Percentiles rank a stretch among this genome's conserved stretches.
These are phyloP conservation scores for Drosophila setifemur DNA, from an alignment of 1,140 invertebrate species.

Conservation along the genomic window DNA sequence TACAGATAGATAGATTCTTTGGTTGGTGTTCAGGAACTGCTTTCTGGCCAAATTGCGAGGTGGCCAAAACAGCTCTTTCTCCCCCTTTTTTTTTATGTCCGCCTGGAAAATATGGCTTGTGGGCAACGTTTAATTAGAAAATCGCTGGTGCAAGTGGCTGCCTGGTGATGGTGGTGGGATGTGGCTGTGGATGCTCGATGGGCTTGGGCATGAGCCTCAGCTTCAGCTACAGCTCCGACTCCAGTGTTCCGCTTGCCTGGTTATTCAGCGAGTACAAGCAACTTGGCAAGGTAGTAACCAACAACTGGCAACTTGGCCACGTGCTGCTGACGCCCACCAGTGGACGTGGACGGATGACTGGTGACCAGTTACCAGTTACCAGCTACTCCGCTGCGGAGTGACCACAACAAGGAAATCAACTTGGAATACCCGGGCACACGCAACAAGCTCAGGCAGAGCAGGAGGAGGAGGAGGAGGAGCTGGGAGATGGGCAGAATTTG, in stretches of 20 bases:
- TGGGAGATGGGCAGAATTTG: slow-evolving; percentile 4
- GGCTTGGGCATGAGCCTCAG: slow-evolving; percentile 18
- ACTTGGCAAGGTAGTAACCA: no score
- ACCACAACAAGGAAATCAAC: slow-evolving; percentile 52
- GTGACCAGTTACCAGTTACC: slow-evolving; percentile 6
- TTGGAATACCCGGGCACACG: slow-evolving; percentile 20
- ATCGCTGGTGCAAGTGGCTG: slow-evolving; percentile 41
- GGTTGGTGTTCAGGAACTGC: slow-evolving; percentile 7
- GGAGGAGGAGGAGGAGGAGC: neutral
- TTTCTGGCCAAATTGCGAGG: slow-evolving; percentile 25
- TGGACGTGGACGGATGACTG: neutral
- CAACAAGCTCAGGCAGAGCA: slow-evolving; percentile 9
- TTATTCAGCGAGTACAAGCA: slow-evolving; percentile 7
- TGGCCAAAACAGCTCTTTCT: slow-evolving; percentile 2
- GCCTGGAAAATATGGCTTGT: slow-evolving; percentile 9
- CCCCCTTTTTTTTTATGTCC: neutral
- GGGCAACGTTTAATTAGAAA: slow-evolving; percentile 49
- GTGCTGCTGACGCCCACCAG: slow-evolving; percentile 37
- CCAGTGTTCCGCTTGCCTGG: slow-evolving; percentile 38
- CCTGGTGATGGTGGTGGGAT: neutral
- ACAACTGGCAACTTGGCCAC: slow-evolving; percentile 8
- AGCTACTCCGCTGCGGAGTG: slow-evolving; percentile 1
- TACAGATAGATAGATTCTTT: neutral
- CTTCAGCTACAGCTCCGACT: slow-evolving; percentile 3
- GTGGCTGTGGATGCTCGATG: slow-evolving; percentile 10